Evolutionary conservation across 2,797 vertebrate species (phyloP).

Genomic region (Spheniscus humboldti): DNA sequence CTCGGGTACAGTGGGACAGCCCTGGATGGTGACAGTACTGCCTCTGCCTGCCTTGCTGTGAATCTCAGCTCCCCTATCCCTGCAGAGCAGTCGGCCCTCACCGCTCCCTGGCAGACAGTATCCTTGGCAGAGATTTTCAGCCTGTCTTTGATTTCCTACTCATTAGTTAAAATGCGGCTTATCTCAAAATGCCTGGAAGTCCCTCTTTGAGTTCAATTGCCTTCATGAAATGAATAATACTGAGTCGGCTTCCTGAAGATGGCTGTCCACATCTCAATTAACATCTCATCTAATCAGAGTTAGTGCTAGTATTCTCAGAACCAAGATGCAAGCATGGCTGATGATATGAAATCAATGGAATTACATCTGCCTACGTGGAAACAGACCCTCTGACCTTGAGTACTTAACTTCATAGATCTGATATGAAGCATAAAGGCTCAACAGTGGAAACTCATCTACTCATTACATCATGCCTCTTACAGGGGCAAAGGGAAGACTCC

Average conservation of each 20-base stretch:
- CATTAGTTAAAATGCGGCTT: background rate
- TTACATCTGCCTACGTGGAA: background rate
- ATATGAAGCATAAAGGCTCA: background rate
- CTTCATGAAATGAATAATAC: background rate
- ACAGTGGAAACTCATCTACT: background rate
- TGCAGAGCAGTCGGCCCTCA: background rate
- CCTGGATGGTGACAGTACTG: background rate
- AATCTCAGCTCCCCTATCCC: background rate
- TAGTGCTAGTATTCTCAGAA: background rate
- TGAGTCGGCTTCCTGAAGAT: background rate
- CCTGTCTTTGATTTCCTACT: background rate
- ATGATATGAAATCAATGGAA: background rate
- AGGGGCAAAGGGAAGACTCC: background rate
- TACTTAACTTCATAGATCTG: background rate
- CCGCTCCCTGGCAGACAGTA: background rate
- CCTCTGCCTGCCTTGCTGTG: background rate
- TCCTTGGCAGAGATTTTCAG: background rate
- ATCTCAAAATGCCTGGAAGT: background rate
- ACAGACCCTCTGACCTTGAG: background rate
- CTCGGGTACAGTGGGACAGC: background rate
- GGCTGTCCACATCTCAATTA: background rate
- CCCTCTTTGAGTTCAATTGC: background rate
- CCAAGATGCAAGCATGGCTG: background rate
- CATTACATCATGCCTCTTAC: background rate
- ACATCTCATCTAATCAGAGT: background rate